Evolutionary conservation across 2,113 vertebrate genomes (phyloP), one percentile per base, ranked within the genome.

Genomic region (Scophthalmus maximus): DNA sequence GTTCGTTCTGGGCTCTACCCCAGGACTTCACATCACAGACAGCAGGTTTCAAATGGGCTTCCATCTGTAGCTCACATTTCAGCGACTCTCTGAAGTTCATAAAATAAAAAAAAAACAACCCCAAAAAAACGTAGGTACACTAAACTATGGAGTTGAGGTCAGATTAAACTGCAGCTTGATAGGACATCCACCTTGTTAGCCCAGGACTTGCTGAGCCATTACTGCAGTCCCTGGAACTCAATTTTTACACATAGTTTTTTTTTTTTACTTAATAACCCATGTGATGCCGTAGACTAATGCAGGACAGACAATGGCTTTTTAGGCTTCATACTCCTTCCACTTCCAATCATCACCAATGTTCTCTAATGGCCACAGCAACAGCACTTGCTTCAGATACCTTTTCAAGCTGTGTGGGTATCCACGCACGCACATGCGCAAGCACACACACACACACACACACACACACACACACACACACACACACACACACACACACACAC

Each of bases 21-120:
- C 88, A 87, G 87, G 87, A 85, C 84, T 87, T 86, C 60, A 82
- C 74, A 68, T n/a, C n/a, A n/a, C n/a, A 77, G 83, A 88, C 88
- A 89, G 88, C 83, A 87, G 89, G 88, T 88, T 84, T 83, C 59
- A 73, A 90, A 91, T 87, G 75, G 81, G 67, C 73, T 49, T 84
- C 90, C 88, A 90, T 92, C 91, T 91, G 91, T 77, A 56, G 51
- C 75, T 70, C 64, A 22, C 69, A 86, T 74, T 81, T 76, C 66
- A 78, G 71, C 8, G 26, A 67, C 67, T 87, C 65, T 77, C 74
- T 62, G 23, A 85, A 82, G 78, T 85, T 86, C 81, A 86, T 84
- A 82, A 84, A 88, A 77, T n/a, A n/a, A n/a, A n/a, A n/a, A n/a
- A n/a, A n/a, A n/a, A n/a, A n/a, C n/a, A 84, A 64, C 29, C n/a